These are phyloP conservation scores for Coptotermes formosanus DNA, from an alignment of 1,140 invertebrate genomes.

Conservation along the genomic window DNA sequence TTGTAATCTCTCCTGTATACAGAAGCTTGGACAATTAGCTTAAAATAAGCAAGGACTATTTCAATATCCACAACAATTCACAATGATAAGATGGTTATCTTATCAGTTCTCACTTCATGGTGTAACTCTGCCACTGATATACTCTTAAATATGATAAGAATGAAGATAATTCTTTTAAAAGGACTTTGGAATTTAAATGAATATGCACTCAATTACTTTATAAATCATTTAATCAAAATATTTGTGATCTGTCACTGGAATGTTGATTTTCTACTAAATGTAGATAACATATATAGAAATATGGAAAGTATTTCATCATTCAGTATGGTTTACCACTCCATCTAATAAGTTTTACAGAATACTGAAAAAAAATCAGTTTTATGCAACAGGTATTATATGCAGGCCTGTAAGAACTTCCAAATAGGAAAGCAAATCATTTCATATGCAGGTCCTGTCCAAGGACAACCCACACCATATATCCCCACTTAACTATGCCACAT, in stretches of 20 bases:
- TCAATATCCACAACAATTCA: no score
- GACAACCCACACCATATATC: not conserved
- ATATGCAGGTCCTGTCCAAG: no score
- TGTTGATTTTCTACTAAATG: not conserved
- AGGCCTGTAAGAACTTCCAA: no score
- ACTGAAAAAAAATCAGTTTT: not conserved
- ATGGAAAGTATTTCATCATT: not conserved
- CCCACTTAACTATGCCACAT: not conserved
- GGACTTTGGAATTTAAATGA: not conserved
- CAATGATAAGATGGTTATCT: no score
- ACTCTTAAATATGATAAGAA: no score
- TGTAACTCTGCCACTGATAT: no score
- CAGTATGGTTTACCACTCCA: not conserved
- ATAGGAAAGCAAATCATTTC: no score
- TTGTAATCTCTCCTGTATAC: no score
- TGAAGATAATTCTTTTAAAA: not conserved
- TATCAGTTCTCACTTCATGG: no score
- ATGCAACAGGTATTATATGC: no score
- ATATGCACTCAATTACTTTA: not conserved
- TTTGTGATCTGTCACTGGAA: not conserved
- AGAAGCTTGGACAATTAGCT: no score
- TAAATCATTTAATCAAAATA: slow-evolving; percentile 10
- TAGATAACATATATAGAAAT: not conserved
- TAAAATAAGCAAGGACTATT: no score
- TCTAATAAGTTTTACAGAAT: not conserved